phyloP scores from a whole-genome alignment of 2,888 invertebrate genomes.

The Junonia oenone region DNA sequence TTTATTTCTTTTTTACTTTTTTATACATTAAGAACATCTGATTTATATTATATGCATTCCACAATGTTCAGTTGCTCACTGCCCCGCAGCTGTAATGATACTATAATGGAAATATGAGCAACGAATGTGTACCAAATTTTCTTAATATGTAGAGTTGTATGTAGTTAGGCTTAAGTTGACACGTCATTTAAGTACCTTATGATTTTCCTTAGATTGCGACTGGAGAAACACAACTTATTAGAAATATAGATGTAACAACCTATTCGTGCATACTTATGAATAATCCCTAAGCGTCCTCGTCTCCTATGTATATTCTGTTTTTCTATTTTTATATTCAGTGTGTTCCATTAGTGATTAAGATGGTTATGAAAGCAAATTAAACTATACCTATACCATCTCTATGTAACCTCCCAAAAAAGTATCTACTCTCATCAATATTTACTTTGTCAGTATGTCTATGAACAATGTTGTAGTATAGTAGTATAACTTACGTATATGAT shows the following conservation, averaged over 20 bases:
- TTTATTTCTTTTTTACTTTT: conserved; percentile 41
- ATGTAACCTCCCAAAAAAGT: conserved; percentile 7
- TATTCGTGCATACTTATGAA: not conserved
- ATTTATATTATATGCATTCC: conserved; percentile 55
- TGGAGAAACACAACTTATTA: conserved; percentile 9
- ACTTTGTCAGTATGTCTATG: conserved; percentile 29
- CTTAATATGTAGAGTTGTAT: conserved; percentile 63
- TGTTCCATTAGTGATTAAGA: conserved; percentile 14
- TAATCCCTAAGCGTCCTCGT: not conserved
- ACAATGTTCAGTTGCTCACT: conserved; percentile 46
- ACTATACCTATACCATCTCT: not conserved
- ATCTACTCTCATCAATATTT: conserved; percentile 17
- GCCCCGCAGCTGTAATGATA: conserved; percentile 34
- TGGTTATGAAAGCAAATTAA: not conserved
- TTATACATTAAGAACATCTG: conserved; percentile 12
- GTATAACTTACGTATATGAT: conserved; percentile 57
- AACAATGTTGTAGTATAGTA: conserved; percentile 56
- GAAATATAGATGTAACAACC: conserved; percentile 12
- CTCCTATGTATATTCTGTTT: conserved; percentile 13
- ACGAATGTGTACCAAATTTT: conserved; percentile 78
- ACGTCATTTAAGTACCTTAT: conserved; percentile 47
- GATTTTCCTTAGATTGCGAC: conserved; percentile 24
- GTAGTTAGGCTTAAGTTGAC: conserved; percentile 65
- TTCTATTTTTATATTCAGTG: conserved; percentile 18
- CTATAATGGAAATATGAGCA: conserved; percentile 53